phyloP scores from a whole-genome alignment of 2,888 invertebrate species.

The Acrobeloides nanus region DNA sequence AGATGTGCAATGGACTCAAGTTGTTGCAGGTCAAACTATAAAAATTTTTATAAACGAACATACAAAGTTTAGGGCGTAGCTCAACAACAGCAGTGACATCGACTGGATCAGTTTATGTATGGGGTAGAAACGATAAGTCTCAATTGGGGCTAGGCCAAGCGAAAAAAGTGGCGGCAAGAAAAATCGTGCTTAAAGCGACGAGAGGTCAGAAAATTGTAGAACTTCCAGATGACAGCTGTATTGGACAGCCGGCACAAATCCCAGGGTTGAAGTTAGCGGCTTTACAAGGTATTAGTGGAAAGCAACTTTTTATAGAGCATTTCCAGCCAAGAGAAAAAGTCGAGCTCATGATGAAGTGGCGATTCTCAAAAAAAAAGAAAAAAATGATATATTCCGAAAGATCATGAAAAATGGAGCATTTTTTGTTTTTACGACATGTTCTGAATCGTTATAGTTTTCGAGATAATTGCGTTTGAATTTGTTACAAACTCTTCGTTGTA shows the following conservation, averaged over 20 bases:
- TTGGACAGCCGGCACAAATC: conserved; percentile 14
- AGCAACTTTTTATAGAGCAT: conserved; percentile 8
- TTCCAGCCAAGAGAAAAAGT: too few species aligned
- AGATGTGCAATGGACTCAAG: conserved; percentile 31
- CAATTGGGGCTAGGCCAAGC: conserved; percentile 24
- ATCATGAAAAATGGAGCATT: too few species aligned
- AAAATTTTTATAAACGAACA: not conserved
- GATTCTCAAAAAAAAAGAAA: not conserved
- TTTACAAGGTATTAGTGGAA: conserved; percentile 1
- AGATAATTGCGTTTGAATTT: too few species aligned
- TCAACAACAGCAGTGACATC: conserved; percentile 32
- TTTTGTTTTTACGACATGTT: too few species aligned
- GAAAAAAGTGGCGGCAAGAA: not conserved
- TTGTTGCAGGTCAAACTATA: conserved; percentile 8
- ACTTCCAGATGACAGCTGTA: conserved; percentile 16
- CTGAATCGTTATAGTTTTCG: too few species aligned
- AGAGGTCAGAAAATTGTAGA: conserved; percentile 16
- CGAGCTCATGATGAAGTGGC: not conserved
- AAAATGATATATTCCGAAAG: too few species aligned
- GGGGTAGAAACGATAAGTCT: conserved; percentile 43
- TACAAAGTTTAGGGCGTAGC: conserved; percentile 32
- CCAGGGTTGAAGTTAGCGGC: conserved; percentile 5
- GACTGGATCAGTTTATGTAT: conserved; percentile 33
- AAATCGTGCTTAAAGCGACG: conserved; percentile 11
- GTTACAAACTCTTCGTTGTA: too few species aligned